Base-by-base conservation (phyloP, 1,140 invertebrate genomes). In the Nautilus pompilius region DNA sequence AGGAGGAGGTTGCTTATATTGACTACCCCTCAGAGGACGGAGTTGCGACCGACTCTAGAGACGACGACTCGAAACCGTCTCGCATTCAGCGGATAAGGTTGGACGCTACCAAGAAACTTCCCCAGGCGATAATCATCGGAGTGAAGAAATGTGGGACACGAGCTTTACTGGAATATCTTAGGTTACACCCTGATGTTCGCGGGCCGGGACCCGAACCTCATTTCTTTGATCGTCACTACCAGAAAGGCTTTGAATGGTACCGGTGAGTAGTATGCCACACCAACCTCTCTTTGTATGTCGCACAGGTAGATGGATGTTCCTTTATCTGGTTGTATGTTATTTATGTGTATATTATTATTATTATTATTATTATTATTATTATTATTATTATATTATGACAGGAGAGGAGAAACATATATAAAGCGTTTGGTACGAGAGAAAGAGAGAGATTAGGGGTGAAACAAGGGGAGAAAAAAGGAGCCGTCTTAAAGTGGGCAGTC, bases 81-180 rank as follows among this genome's bases (percentile, higher is more conserved):
- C 49, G 29, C 29, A 53, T 53, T 5, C 49, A 53, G 26, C n/a
- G 49, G 29, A 53, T 53, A 8, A 22, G 49, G 46, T 20, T 24
- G 20, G 57, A 51, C 58, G 55, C 24, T 22, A 54, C 29, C 20
- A 60, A 60, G 48, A 60, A 67, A 24, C 57, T 76, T 10, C 74
- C 75, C 0, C 54, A 67, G 20, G 69, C 63, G 4, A 77, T 77
- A 36, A 81, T 83, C 32, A 81, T 84, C 22, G 82, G 82, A 45
- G 82, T 80, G 20, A 70, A 81, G 45, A 83, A 83, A 68, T 76
- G 78, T 26, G 82, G 82, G 17, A 83, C 82, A 3, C 64, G 82
- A 22, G 82, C 82, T n/a, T 71, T 84, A n/a, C 66, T 83, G 22
- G 77, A 83, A 63, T 80, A 79, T 48, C 62, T 83, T 5, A 65